phyloP scores from a whole-genome alignment of 2,113 vertebrate genomes.

The Pseudopodoces humilis region DNA sequence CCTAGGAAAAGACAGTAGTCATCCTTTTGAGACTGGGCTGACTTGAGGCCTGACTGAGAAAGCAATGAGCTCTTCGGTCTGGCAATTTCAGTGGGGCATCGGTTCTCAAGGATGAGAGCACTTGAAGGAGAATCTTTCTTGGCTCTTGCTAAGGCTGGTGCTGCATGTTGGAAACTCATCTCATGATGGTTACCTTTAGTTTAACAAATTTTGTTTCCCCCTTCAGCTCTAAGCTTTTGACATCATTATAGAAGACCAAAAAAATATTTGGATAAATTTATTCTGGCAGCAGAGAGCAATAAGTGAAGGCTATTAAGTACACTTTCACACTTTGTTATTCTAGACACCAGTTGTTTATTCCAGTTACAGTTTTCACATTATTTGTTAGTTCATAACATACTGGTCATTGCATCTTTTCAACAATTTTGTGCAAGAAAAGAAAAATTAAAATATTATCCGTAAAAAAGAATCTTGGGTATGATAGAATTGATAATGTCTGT shows the following conservation, averaged over 20 bases:
- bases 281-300: background rate
- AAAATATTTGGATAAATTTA: background rate
- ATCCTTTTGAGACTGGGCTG: background rate
- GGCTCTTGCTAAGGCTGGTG: background rate
- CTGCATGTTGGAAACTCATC: background rate
- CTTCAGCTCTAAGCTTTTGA: background rate
- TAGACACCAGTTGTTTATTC: background rate
- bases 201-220: background rate
- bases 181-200: background rate
- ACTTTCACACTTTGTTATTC: background rate
- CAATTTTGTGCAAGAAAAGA: background rate
- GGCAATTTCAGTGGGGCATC: background rate
- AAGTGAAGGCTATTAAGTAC: background rate
- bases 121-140: background rate
- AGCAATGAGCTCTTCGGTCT: background rate
- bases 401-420: background rate
- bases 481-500: background rate
- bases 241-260: background rate
- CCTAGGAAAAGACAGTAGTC: background rate
- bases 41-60: background rate
- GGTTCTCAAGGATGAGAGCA: background rate
- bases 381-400: background rate
- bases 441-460: background rate
- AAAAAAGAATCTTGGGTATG: background rate
- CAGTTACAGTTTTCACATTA: background rate